These are phyloP conservation scores for Corythucha ciliata DNA, from an alignment of 2,888 invertebrate species.

Conservation along the genomic window DNA sequence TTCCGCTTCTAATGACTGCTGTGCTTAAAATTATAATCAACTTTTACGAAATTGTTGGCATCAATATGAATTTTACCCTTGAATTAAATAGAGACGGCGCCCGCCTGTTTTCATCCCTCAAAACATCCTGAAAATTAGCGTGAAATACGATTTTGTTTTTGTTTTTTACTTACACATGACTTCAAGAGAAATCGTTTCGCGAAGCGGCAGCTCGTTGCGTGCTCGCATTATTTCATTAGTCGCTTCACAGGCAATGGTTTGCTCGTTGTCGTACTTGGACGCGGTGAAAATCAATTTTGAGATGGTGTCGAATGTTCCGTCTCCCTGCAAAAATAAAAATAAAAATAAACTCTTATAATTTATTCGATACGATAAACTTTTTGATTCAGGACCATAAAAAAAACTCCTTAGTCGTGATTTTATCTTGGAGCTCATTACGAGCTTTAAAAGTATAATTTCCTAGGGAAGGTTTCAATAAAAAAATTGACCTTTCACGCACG, in stretches of 20 bases:
- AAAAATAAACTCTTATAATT: background rate
- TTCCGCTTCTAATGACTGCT: too few species aligned
- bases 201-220: constrained; percentile 64
- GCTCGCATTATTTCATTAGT: constrained; percentile 68
- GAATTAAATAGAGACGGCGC: too few species aligned
- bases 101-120: background rate
- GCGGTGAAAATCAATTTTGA: constrained; percentile 72
- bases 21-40: too few species aligned
- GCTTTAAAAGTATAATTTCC: too few species aligned
- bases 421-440: too few species aligned
- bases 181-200: constrained; percentile 58
- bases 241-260: constrained; percentile 68
- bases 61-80: too few species aligned
- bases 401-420: too few species aligned
- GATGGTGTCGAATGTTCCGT: constrained; percentile 70
- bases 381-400: too few species aligned
- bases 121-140: background rate
- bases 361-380: too few species aligned
- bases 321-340: constrained; percentile 46
- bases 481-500: too few species aligned
- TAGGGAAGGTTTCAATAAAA: too few species aligned
- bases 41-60: too few species aligned
- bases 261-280: constrained; percentile 69
- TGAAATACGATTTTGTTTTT: background rate
- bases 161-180: constrained; percentile 70